Conservation (phyloP, 2,888 invertebrate species). For the Orchesella flavescens region DNA sequence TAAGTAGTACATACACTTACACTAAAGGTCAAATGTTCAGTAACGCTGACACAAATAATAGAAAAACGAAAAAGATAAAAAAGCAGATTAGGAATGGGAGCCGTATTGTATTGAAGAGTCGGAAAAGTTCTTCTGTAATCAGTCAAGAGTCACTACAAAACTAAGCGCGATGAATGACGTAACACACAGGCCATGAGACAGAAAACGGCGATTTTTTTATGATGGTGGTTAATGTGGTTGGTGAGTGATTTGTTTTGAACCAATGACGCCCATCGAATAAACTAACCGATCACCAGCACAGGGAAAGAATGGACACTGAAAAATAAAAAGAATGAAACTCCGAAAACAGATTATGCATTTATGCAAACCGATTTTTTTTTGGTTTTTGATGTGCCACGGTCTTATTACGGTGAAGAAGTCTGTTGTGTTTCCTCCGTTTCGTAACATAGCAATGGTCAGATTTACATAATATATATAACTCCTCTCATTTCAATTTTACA, state of each 20-base stretch:
- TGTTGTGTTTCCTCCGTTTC: background rate
- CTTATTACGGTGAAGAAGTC: constrained; percentile 31
- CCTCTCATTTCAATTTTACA: constrained; percentile 13
- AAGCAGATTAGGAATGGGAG: constrained; percentile 33
- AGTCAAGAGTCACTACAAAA: constrained; percentile 21
- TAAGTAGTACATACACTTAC: no score
- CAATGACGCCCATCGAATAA: constrained; percentile 49
- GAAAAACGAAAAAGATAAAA: background rate
- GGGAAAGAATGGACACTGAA: constrained; percentile 59
- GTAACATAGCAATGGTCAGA: constrained; percentile 15
- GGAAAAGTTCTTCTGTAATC: constrained; percentile 23
- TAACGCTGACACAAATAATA: no score
- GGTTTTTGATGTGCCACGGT: constrained; percentile 40
- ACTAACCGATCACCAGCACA: constrained; percentile 46
- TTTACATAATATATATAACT: no score
- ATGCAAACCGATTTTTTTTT: constrained; percentile 31
- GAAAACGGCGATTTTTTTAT: constrained; percentile 24
- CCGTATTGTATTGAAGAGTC: constrained; percentile 24
- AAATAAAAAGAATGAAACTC: constrained; percentile 63
- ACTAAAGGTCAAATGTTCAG: no score
- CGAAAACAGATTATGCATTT: constrained; percentile 53
- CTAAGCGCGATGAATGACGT: constrained; percentile 8
- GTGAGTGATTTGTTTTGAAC: constrained; percentile 41
- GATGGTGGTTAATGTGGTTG: constrained; percentile 34
- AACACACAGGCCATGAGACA: constrained; percentile 35